Evolutionary conservation across 2,888 invertebrate species (phyloP), one percentile per base, ranked within the genome.

Genomic region (Sphinx pinastri): DNA sequence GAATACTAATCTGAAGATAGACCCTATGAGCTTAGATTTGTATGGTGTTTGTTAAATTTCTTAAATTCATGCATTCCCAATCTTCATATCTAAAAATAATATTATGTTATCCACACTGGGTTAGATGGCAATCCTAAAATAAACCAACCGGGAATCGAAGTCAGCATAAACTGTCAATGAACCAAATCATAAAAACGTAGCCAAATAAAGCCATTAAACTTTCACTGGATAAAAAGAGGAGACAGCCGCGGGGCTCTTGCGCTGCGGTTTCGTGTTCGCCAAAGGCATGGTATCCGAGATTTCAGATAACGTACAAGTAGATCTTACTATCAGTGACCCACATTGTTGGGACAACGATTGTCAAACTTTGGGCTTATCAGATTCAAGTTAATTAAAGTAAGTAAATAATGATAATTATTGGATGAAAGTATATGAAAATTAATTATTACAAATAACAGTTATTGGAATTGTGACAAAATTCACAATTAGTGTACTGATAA

Each of bases 321-420:
- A 80, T 81, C 80, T 81, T 77, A 81, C 79, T 81, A 82, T 82
- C 81, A 74, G 70, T 82, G 83, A 78, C 82, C 84, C 72, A 80
- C 73, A 79, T 82, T 77, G 59, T 69, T 58, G 38, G 52, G 71
- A 11, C 78, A 79, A 74, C 69, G 78, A 58, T 71, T 75, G 38
- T 68, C 73, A 77, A 79, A 74, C 59, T 79, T 68, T 71, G 38
- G 6, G 38, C 6, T 5, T 45, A 45, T 16, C n/a, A 49, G 25
- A 25, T 25, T 25, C 2, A 1, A 25, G 25, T n/a, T n/a, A 16
- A 25, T 8, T 8, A 16, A 16, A 67, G 51, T 19, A 54, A 19
- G 16, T 19, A 7, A 55, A 52, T n/a, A 14, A 52, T 38, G 8
- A 38, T 38, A 38, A 38, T 8, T 38, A n/a, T n/a, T 14, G n/a